Percentiles rank a stretch among this genome's conserved stretches.
Evolutionary conservation across 2,888 invertebrate species (phyloP).

Genomic region (Stenurella melanura): DNA sequence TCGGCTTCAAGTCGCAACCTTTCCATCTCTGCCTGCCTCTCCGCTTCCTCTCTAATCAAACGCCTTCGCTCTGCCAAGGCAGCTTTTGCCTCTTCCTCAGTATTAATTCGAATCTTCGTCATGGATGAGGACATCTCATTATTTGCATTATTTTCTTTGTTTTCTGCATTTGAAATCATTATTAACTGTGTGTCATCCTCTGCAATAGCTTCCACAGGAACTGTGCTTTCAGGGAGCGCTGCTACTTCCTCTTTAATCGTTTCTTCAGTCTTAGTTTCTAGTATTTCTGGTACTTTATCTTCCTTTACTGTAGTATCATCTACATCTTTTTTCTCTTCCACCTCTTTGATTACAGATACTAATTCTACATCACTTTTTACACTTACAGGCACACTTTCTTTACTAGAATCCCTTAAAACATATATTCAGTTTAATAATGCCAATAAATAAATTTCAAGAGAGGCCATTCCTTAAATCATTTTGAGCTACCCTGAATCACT

Average conservation of each 20-base stretch:
- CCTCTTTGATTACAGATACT: conserved; percentile 38
- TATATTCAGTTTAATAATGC: neutral
- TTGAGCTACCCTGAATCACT: neutral
- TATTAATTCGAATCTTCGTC: conserved; percentile 84
- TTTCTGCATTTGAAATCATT: conserved; percentile 31
- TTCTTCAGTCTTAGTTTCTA: conserved; percentile 43
- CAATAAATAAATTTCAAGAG: neutral
- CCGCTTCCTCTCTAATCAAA: conserved; percentile 92
- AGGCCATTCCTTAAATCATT: neutral
- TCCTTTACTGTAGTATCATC: conserved; percentile 2
- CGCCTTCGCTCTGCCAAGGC: conserved; percentile 92
- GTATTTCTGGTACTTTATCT: conserved; percentile 34
- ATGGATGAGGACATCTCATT: conserved; percentile 77
- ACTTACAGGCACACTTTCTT: conserved; percentile 49
- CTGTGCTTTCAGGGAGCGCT: neutral
- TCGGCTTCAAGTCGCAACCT: conserved; percentile 84
- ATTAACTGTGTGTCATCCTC: neutral
- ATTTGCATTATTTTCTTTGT: conserved; percentile 49
- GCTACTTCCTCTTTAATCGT: conserved; percentile 32
- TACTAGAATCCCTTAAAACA: conserved; percentile 46
- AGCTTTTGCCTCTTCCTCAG: conserved; percentile 95
- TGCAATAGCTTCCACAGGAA: neutral
- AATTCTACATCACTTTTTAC: conserved; percentile 49
- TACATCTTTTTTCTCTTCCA: conserved; percentile 3
- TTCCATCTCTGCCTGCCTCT: conserved; percentile 91